Base-by-base conservation (phyloP, 2,888 invertebrate species). In the Chrysomela aeneicollis region DNA sequence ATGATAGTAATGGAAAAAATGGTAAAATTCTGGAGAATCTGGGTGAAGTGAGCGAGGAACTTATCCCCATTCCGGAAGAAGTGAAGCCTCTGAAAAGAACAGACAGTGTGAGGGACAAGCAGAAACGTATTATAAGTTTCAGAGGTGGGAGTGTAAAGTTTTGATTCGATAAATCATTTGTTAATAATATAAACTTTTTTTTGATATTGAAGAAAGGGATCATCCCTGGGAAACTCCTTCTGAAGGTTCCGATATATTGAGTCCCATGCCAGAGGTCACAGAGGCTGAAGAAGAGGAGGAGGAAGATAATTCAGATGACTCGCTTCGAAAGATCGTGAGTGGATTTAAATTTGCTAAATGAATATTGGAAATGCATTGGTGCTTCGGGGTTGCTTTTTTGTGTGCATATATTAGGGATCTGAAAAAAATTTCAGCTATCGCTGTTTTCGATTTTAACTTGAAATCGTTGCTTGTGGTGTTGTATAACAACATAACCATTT, bases 181-280 rank as follows among this genome's bases (percentile, higher is more conserved):
- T n/a, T n/a, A n/a, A n/a, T n/a, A n/a, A n/a, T n/a, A n/a, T n/a
- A n/a, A n/a, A n/a, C n/a, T n/a, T 22, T 51, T 47, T 10, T 47
- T 37, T 26, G 30, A 22, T 64, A 57, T 46, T 30, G 52, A 55
- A 66, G 49, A 58, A 59, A 79, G 79, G 74, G 88, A 88, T 71
- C 80, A 87, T 61, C 82, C 85, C 30, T 88, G 86, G 86, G 88
- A 88, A 71, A 83, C 86, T 3, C 79, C 87, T 21, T 85, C 85
- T 67, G 88, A 89, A 74, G 76, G 76, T 21, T 73, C 81, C 10
- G 84, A 83, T 67, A 78, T 81, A 15, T 74, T 82, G 51, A 77
- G 77, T 59, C 77, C 78, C 22, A 79, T 81, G 75, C 74, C 75
- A 42, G 82, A 83, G 69, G 81, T 80, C 66, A 78, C 77, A 21